Evolutionary conservation across 2,797 vertebrate genomes (phyloP).

Genomic region (Cyprinodon diabolis): DNA sequence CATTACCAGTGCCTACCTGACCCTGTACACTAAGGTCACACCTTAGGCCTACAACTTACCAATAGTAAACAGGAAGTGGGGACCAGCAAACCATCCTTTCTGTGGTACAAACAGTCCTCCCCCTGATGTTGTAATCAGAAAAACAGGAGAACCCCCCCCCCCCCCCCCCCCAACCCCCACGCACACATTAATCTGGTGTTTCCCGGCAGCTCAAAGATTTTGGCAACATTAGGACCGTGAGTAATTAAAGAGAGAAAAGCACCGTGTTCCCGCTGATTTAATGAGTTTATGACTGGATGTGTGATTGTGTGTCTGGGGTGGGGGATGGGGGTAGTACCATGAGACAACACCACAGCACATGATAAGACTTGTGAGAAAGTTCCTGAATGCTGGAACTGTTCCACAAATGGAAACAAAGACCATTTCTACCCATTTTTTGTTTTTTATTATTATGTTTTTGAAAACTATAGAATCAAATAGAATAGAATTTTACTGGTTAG

Average conservation of each 20-base stretch:
- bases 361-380: background rate
- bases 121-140: no score
- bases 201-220: background rate
- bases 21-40: no score
- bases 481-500: no score
- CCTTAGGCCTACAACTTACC: no score
- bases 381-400: background rate
- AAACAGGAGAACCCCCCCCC: background rate
- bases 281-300: conserved; percentile 3
- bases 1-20: no score
- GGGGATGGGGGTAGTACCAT: background rate
- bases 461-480: no score
- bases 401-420: background rate
- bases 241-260: conserved; percentile 32
- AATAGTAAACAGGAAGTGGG: no score
- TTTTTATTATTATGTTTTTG: no score
- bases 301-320: background rate
- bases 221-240: background rate
- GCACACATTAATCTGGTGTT: background rate
- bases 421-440: no score
- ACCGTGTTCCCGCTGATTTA: conserved; percentile 29
- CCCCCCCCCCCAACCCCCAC: no score
- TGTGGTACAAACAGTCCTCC: no score
- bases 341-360: background rate
- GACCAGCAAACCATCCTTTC: no score